Evolutionary conservation across 2,888 invertebrate genomes (phyloP), one percentile per base, ranked within the genome.

Genomic region (Calameuta filiformis): DNA sequence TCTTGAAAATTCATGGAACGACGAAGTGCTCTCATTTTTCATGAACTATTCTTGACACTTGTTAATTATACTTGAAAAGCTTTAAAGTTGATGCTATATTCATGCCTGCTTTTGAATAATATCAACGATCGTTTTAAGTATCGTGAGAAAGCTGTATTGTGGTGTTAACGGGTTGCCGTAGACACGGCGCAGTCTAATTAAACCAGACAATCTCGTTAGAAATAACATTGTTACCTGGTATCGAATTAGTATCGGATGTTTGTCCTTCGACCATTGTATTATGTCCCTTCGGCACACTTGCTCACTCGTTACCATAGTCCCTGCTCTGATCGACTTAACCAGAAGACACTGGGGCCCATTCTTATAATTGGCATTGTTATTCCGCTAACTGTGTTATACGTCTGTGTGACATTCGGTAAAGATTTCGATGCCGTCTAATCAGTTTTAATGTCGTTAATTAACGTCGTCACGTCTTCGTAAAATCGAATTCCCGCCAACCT

Each of bases 11-110:
- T 56, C 56, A 56, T 23, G 23, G 15, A 2, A 56, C 56, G 9
- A 23, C 23, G 56, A 23, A 2, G 23, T 23, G 2, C 0, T 23
- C 56, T 81, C 81, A 83, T 85, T 56, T 83, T 78, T 79, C 77
- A 79, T 77, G 76, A 81, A 83, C 82, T 80, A 84, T 83, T 85
- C 84, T 86, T 83, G 83, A 79, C 77, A 81, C 80, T 80, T 82
- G 80, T 80, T 86, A 83, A 86, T 85, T 85, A 86, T 85, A 81
- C 79, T 73, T 83, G 83, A 84, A 83, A 86, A 81, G 81, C 75
- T 75, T 75, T 73, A 9, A 56, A 23, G 9, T 56, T 9, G 23
- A 56, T 23, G 40, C 1, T 4, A 40, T 4, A 15, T 12, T 40
- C 4, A 40, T 40, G 56, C 15, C 23, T 23, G 56, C 56, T 9